Evolutionary conservation across 2,113 vertebrate genomes (phyloP), one percentile per base, ranked within the genome.

Genomic region (Vireo altiloquus): DNA sequence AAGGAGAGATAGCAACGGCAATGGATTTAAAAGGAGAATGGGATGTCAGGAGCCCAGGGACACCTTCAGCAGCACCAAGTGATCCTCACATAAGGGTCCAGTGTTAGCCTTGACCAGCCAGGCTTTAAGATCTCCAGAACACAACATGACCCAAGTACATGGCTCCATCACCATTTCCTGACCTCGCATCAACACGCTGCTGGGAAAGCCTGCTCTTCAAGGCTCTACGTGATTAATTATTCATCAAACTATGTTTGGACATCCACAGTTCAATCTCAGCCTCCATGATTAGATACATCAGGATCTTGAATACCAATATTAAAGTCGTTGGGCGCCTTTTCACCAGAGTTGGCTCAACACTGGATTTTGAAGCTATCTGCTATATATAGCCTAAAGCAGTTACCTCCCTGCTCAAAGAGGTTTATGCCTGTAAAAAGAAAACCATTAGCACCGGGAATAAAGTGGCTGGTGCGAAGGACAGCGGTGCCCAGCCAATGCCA

Each of bases 181-280:
- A 86, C 82, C 75, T 50, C 61, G 1, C 8, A 42, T 25, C 35
- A 6, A 37, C 53, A 30, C 5, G 1, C 92, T 33, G 82, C 11
- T n/a, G 28, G 63, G 56, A 71, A 53, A 72, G 63, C 85, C 80
- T 28, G 60, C 74, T 85, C 82, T 40, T 89, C 66, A 17, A 49
- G 28, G 88, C 82, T 76, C 2, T 15, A 10, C 1, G 10, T 9
- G 49, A 90, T 96, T 79, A 93, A 96, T 96, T 93, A 96, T 95
- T 96, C 74, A 94, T 90, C 85, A 70, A 68, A 64, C 82, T 71
- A 14, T 44, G 90, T 91, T 75, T 91, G 94, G 92, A 68, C 90
- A 82, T 63, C 74, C 54, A 54, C 79, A 8, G 80, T 21, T 86
- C 93, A 53, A 20, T 28, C 82, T 87, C 90, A 80, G 78, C 87